Evolutionary conservation across 2,888 invertebrate species (phyloP).

Genomic region (Eupithecia subfuscata): DNA sequence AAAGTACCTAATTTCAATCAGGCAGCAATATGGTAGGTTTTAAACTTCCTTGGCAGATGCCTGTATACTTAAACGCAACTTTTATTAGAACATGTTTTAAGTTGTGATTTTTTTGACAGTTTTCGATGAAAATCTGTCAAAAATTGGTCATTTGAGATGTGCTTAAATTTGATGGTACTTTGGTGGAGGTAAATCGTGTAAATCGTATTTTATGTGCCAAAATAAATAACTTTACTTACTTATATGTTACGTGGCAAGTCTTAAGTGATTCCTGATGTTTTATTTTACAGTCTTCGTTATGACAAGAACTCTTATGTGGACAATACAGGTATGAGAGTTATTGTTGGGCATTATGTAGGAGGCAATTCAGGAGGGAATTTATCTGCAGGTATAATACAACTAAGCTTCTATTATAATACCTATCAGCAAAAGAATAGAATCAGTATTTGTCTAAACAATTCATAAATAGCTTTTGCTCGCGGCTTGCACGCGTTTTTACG

Average conservation of each 20-base stretch:
- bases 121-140: too few species aligned
- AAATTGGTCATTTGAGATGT: too few species aligned
- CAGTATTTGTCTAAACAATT: background rate
- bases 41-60: too few species aligned
- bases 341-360: constrained; percentile 95
- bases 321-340: constrained; percentile 90
- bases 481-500: too few species aligned
- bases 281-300: constrained; percentile 79
- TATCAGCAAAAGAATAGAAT: background rate
- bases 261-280: background rate
- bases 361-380: constrained; percentile 91
- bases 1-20: background rate
- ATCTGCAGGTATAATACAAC: constrained; percentile 86
- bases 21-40: background rate
- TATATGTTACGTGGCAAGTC: background rate
- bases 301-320: constrained; percentile 89
- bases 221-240: background rate
- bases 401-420: background rate
- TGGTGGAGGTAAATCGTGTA: too few species aligned
- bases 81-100: too few species aligned
- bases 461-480: background rate
- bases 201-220: background rate
- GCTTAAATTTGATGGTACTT: too few species aligned
- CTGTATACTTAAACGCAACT: too few species aligned
- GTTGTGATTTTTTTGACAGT: too few species aligned